Evolutionary conservation across 2,888 invertebrate species (phyloP).

Genomic region (Cylindroiulus punctatus): DNA sequence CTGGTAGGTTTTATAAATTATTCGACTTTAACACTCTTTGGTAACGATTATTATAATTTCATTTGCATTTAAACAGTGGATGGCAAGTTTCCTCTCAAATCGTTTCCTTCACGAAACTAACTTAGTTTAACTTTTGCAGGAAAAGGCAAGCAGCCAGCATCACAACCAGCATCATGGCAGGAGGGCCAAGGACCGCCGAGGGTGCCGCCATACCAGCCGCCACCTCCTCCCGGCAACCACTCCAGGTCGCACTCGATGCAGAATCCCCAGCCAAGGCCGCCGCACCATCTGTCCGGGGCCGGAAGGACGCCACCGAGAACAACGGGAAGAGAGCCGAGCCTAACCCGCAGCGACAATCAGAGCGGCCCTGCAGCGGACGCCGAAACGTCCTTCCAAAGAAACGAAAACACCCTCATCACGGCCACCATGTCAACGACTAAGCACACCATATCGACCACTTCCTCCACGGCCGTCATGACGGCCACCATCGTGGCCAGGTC

Average conservation of each 20-base stretch:
- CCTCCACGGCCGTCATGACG: constrained; percentile 55
- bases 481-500: constrained; percentile 52
- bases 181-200: not conserved
- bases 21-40: no score
- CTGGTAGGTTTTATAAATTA: no score
- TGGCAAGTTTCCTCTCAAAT: no score
- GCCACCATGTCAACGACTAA: constrained; percentile 53
- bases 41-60: no score
- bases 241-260: constrained; percentile 7
- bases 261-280: not conserved
- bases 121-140: not conserved
- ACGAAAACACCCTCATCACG: constrained; percentile 54
- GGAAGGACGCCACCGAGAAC: not conserved
- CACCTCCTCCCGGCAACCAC: constrained; percentile 40
- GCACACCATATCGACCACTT: constrained; percentile 52
- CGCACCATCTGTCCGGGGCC: not conserved
- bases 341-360: not conserved
- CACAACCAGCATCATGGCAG: not conserved
- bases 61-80: no score
- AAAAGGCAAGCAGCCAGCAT: not conserved
- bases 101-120: no score
- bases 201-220: constrained; percentile 48
- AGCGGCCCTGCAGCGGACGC: not conserved
- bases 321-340: not conserved
- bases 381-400: constrained; percentile 49